Base-by-base conservation (phyloP, 2,113 vertebrate species). In the Mustela lutreola region DNA sequence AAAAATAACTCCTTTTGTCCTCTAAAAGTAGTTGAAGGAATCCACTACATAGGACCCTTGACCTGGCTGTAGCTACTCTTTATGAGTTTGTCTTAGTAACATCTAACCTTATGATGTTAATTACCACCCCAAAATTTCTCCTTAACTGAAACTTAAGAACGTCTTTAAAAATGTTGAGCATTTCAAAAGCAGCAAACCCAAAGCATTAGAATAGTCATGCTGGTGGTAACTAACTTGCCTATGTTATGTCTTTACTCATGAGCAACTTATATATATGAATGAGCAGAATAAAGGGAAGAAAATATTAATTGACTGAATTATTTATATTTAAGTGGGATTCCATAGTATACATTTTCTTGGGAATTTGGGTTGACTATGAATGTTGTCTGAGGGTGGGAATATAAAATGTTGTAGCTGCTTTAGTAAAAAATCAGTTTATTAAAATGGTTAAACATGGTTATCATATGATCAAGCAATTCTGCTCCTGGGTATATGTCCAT, bases 141-240 rank as follows among this genome's bases (percentile, higher is more conserved):
- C 63, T 91, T 86, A 63, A 62, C 28, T 63, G 28, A 81, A 88
- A 92, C 26, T 86, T 94, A 80, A 91, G 81, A 63, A 53, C 2
- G 65, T 11, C 48, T 65, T 84, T 50, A 67, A 70, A 70, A n/a
- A 83, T 50, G 1, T 80, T 70, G 39, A 65, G 1, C 60, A 76
- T 85, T 93, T 94, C 11, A 62, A 96, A 91, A 91, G 7, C 6
- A 62, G 83, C 60, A 95, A 92, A 31, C 3, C 18, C 65, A 86
- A 73, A 87, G 5, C 1, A 53, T 75, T 80, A 75, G 11, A 75
- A 70, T 63, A 56, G 11, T 56, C 21, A 24, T 71, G 19, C 26
- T 86, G 24, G 22, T 78, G 42, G 53, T 80, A 89, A 45, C 6
- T 76, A 39, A 93, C 31, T 75, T 75, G 11, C 18, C 58, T 84